Conservation (phyloP, 2,888 invertebrate species). For the Stenurella melanura region DNA sequence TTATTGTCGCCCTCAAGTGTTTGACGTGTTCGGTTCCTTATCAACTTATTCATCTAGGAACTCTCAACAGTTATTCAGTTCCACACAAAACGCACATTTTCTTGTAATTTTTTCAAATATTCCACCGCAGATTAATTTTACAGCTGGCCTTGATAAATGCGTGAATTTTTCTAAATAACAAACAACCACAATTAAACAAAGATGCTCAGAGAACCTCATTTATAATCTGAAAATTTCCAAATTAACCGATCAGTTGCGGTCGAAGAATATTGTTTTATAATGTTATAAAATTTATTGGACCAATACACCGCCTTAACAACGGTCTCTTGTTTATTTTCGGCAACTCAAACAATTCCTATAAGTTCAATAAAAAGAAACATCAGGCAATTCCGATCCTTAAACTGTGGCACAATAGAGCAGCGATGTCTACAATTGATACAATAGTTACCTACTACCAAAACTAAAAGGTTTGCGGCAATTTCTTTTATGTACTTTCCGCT, state of each 20-base stretch:
- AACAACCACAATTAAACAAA: no score
- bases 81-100: no score
- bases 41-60: no score
- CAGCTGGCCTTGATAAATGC: no score
- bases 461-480: slow-evolving; percentile 67
- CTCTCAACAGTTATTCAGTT: no score
- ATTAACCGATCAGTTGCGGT: slow-evolving; percentile 44
- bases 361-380: slow-evolving; percentile 35
- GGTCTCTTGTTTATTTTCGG: slow-evolving; percentile 48
- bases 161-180: no score
- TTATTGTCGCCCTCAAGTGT: no score
- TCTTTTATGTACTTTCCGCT: slow-evolving; percentile 62
- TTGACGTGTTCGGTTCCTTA: no score
- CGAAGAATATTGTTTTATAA: slow-evolving; percentile 53
- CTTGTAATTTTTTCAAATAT: no score
- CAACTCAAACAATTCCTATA: slow-evolving; percentile 45
- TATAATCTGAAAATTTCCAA: background rate
- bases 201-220: background rate
- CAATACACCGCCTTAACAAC: slow-evolving; percentile 38
- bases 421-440: slow-evolving; percentile 51
- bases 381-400: slow-evolving; percentile 18
- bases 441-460: slow-evolving; percentile 62
- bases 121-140: no score
- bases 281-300: slow-evolving; percentile 53
- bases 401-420: slow-evolving; percentile 39